Conservation (phyloP, 2,888 invertebrate genomes). For the Petrolisthes manimaculis region DNA sequence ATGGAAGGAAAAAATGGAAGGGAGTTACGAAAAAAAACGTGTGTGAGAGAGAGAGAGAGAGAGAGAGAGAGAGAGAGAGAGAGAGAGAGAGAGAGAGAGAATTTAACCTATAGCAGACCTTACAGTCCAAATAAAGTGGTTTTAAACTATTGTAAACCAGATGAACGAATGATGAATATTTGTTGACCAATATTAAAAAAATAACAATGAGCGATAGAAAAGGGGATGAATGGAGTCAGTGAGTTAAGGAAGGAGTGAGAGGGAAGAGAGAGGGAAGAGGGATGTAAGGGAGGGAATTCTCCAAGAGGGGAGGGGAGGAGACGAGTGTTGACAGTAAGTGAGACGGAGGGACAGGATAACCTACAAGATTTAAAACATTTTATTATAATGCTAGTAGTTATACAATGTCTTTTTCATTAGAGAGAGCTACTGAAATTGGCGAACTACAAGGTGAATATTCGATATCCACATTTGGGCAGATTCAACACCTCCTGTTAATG, state of each 20-base stretch:
- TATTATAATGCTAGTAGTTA: too few relatives aligned
- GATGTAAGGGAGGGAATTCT: neutral
- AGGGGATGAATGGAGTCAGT: neutral
- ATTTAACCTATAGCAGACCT: neutral
- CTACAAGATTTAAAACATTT: neutral
- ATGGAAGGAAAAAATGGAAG: neutral
- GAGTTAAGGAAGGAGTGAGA: neutral
- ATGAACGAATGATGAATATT: neutral
- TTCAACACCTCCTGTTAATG: too few relatives aligned
- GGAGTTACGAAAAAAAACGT: neutral
- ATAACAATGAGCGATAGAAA: neutral
- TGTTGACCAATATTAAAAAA: neutral
- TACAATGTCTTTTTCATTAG: neutral
- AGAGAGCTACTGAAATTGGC: neutral
- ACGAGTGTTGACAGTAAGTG: neutral
- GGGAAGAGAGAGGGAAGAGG: neutral
- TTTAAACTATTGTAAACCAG: too few relatives aligned
- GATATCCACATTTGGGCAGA: too few relatives aligned
- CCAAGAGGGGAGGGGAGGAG: neutral
- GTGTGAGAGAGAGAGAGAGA: neutral
- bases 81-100: neutral
- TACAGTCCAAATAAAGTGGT: neutral
- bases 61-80: conserved; percentile 12
- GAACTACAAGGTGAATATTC: neutral
- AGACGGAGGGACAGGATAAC: neutral